A percentile compares a stretch with the other conserved stretches of the same genome.
Evolutionary conservation across 1,140 invertebrate species (phyloP).

Genomic region (Popillia japonica): DNA sequence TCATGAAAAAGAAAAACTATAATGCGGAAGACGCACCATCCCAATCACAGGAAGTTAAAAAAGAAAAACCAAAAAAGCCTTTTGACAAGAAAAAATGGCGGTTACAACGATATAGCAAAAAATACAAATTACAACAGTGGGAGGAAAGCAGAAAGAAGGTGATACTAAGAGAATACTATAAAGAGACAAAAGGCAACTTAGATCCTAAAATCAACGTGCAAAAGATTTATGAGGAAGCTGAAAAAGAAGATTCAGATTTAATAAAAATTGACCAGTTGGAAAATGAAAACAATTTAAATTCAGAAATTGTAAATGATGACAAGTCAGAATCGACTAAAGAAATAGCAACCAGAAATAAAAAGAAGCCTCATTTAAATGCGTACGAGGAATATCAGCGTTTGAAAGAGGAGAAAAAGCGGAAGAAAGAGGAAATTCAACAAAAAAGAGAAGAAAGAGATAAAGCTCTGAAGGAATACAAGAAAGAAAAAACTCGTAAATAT

Average conservation of each 20-base stretch:
- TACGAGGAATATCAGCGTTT: conserved; percentile 64
- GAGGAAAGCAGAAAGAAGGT: conserved; percentile 68
- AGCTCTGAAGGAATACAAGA: conserved; percentile 71
- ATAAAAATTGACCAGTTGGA: conserved; percentile 22
- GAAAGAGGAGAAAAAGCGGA: conserved; percentile 66
- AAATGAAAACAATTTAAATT: conserved; percentile 42
- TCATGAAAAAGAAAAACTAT: neutral
- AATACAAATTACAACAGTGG: conserved; percentile 73
- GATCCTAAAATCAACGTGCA: conserved; percentile 50
- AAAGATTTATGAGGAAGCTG: conserved; percentile 47
- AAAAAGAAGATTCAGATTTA: conserved; percentile 36
- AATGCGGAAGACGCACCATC: neutral
- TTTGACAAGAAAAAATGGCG: conserved; percentile 73
- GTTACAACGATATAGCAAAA: conserved; percentile 72
- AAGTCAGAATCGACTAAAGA: neutral
- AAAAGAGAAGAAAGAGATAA: conserved; percentile 66
- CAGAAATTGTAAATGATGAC: conserved; percentile 7
- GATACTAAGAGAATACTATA: conserved; percentile 65
- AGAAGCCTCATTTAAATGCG: conserved; percentile 60
- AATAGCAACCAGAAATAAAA: conserved; percentile 50
- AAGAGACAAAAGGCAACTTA: conserved; percentile 63
- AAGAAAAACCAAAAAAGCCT: conserved; percentile 58
- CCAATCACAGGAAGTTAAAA: neutral
- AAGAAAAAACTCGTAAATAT: conserved; percentile 70
- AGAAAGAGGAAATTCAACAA: conserved; percentile 62